Conservation (phyloP, 30 jellyfish, hydroid and myxozoan genomes). For the Cassiopea andromeda region DNA sequence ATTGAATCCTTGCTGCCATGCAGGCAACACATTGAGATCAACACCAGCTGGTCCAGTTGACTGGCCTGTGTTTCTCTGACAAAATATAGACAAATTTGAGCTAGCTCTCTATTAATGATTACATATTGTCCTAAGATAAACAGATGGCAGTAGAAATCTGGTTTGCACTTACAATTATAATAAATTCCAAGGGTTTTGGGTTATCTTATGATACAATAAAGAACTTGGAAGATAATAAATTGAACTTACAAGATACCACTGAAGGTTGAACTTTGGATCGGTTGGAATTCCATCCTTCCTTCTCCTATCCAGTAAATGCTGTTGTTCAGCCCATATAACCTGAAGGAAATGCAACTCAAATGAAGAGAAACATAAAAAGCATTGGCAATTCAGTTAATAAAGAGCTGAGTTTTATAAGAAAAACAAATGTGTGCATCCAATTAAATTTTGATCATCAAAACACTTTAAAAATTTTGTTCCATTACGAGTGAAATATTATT, state of each 20-base stretch:
- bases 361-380: not conserved
- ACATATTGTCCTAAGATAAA: too few species aligned
- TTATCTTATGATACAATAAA: not conserved
- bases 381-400: not conserved
- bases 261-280: conserved; percentile 91
- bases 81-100: not conserved
- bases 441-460: too few species aligned
- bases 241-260: conserved; percentile 95
- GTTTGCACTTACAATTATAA: too few species aligned
- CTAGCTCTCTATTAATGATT: too few species aligned
- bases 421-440: too few species aligned
- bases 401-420: too few species aligned
- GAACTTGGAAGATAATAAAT: not conserved
- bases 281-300: conserved; percentile 94
- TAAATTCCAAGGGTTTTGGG: too few species aligned
- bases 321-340: conserved; percentile 99
- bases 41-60: conserved; percentile 99
- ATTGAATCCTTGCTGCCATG: conserved; percentile 87
- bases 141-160: too few species aligned
- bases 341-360: conserved; percentile 5
- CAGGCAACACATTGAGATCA: conserved; percentile 85
- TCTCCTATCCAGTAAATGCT: conserved; percentile 91
- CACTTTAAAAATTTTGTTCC: too few species aligned
- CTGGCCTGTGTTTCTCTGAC: conserved; percentile 89
- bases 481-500: too few species aligned